Conservation (phyloP, 2,113 vertebrate genomes). For the Chlamydotis undulata region DNA sequence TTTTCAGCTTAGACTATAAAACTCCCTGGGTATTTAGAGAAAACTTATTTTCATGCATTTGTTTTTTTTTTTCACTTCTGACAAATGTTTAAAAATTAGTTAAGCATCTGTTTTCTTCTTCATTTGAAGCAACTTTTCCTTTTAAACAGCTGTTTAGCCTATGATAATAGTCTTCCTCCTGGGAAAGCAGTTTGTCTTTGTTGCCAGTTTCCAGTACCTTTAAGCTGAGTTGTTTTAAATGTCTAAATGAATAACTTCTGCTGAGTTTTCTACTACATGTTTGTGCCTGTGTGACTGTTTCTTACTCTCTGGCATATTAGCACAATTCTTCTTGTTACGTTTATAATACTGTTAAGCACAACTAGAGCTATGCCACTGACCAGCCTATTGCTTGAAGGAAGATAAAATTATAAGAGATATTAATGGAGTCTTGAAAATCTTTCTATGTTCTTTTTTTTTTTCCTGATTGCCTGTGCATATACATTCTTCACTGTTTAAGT, state of each 20-base stretch:
- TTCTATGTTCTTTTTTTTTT: neutral
- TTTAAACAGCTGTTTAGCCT: conserved; percentile 37
- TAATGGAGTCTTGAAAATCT: neutral
- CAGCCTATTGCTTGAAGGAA: neutral
- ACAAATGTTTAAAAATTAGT: conserved; percentile 24
- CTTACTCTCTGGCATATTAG: neutral
- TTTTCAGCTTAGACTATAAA: neutral
- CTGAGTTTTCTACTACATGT: neutral
- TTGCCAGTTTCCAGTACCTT: conserved; percentile 19
- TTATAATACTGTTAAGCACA: neutral
- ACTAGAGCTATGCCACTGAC: neutral
- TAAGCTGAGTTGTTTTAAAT: neutral
- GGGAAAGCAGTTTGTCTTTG: neutral
- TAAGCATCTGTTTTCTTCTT: conserved; percentile 46
- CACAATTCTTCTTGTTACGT: neutral
- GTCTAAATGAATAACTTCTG: neutral
- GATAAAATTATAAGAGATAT: neutral
- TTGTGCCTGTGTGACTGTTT: neutral
- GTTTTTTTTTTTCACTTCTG: neutral
- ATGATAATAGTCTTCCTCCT: conserved; percentile 2
- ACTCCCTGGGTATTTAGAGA: neutral
- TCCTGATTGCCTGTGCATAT: neutral
- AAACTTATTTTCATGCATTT: conserved; percentile 8
- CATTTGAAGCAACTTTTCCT: neutral
- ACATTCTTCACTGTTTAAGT: neutral